Evolutionary conservation across 2,888 invertebrate genomes (phyloP), one percentile per base, ranked within the genome.

Genomic region (Baccha elongata): DNA sequence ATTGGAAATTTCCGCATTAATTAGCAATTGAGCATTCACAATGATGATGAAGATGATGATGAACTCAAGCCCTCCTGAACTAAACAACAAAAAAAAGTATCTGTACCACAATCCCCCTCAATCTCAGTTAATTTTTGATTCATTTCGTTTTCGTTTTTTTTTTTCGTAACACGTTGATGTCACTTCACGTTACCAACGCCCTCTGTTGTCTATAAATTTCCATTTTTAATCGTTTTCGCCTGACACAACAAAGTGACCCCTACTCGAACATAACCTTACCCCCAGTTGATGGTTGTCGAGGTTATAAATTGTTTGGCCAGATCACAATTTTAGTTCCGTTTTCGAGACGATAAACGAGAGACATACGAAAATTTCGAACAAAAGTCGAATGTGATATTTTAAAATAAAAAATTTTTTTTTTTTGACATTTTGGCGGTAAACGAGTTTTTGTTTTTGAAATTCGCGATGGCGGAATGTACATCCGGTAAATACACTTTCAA

Each of bases 1-100:
- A 83, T 83, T 83, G 83, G 78, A 83, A 83, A 72, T 78, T 83
- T 83, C 83, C 83, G 72, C 83, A 78, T 83, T 83, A 83, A 83
- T 83, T 83, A 83, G 37, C 72, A 67, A 83, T 78, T 78, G 83
- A 78, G 83, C 68, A 32, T 37, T 83, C 60, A 67, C 81, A 81
- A 60, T 71, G 32, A 32, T 52, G 32, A 11, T 26, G 26, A 32
- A n/a, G 8, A 1, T 23, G 23, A 26, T 37, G 37, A 55, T 55
- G 75, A 62, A 72, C 64, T 53, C 78, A 44, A 64, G 32, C 44
- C 60, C 42, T 60, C 44, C 29, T 26, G 11, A 40, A 10, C 15
- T 21, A 55, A 17, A 42, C 11, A 37, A 44, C 44, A 3, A 44
- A 19, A 13, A 17, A 17, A 17, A 17, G 11, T n/a, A 76, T 68